A percentile compares a stretch with the other conserved stretches of the same genome.
phyloP scores from a whole-genome alignment of 1,140 invertebrate genomes.

The Tribolium madens region DNA sequence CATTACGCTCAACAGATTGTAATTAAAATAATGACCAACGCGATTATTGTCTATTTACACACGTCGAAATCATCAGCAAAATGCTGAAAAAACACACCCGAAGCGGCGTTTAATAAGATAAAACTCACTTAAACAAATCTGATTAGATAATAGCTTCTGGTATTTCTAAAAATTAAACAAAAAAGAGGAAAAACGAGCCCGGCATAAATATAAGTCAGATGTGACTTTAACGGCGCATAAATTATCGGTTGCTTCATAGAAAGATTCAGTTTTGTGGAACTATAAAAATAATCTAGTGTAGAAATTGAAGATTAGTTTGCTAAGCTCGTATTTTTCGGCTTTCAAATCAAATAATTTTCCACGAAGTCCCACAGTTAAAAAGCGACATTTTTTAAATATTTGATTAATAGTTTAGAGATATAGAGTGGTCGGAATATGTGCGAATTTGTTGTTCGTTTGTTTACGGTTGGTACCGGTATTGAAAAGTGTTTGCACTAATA shows the following conservation, averaged over 20 bases:
- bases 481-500: slow-evolving; percentile 32
- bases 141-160: too few species aligned
- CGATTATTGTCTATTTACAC: slow-evolving; percentile 32
- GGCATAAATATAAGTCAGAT: slow-evolving; percentile 11
- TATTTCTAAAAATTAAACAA: neutral
- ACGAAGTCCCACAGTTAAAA: neutral
- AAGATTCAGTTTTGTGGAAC: slow-evolving; percentile 9
- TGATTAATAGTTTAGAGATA: slow-evolving; percentile 8
- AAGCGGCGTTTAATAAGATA: too few species aligned
- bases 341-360: slow-evolving; percentile 15
- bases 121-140: too few species aligned
- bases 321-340: neutral
- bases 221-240: slow-evolving; percentile 14
- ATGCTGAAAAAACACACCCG: neutral
- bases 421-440: neutral
- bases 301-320: slow-evolving; percentile 9
- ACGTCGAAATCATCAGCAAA: slow-evolving; percentile 1
- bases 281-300: slow-evolving; percentile 26
- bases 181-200: neutral
- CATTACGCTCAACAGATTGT: slow-evolving; percentile 30
- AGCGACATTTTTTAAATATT: neutral
- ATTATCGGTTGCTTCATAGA: slow-evolving; percentile 5
- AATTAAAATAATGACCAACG: slow-evolving; percentile 33
- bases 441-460: neutral
- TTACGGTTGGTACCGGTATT: slow-evolving; percentile 3